Evolutionary conservation across 2,113 vertebrate species (phyloP), one percentile per base, ranked within the genome.

Genomic region (Serinus canaria): DNA sequence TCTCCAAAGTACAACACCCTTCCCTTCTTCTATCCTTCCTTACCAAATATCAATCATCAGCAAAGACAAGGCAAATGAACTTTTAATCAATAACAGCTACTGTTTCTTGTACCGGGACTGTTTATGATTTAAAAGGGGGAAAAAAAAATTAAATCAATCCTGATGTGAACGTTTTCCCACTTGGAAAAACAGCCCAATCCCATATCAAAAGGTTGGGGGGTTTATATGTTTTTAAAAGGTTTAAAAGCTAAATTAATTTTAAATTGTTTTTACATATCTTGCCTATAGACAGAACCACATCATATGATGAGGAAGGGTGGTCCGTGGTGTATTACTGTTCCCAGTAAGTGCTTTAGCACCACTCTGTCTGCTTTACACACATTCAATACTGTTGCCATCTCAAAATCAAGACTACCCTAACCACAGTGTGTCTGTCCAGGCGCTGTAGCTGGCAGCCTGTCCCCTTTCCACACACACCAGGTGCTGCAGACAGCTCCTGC

Each of bases 21-120:
- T 96, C 80, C 85, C 83, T 94, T 90, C 94, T 89, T 83, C 97
- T 95, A 35, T 96, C 77, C 90, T 77, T 92, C 85, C 95, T 94
- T 92, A 97, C 96, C 95, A 96, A 97, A 75, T 96, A 97, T 98
- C 97, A 97, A 95, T 98, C 98, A 98, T 97, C 97, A 94, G 87
- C 92, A 97, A 95, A 97, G 94, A 97, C 97, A 96, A 95, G 89
- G 96, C 96, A 98, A 98, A 97, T 97, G 98, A 97, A 98, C 96
- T 98, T 98, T 98, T 98, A 98, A 98, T 98, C 97, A 98, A 97
- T 97, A 98, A 98, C 98, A 98, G 98, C 98, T 98, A 98, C 97
- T 97, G 97, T 98, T 98, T 97, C 98, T 97, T 98, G 98, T 98
- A 97, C 96, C 2, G 24, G 94, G 94, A 94, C 96, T 98, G 98